phyloP scores from a whole-genome alignment of 2,113 vertebrate species.

The Pluvialis apricaria region DNA sequence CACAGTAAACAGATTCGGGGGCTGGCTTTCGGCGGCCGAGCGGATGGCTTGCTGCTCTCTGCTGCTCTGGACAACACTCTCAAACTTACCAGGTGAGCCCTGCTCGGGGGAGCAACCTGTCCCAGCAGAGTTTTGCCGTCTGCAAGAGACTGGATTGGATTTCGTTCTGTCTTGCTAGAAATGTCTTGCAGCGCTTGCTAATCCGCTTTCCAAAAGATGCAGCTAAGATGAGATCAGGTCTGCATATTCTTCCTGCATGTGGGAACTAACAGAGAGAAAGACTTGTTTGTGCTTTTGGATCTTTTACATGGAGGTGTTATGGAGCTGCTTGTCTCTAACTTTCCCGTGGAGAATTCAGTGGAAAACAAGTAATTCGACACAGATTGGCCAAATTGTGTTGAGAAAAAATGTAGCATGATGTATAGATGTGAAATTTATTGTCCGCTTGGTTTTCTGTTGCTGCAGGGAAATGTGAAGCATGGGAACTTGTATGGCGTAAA shows the following conservation, averaged over 20 bases:
- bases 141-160: not conserved
- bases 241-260: not conserved
- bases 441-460: not conserved
- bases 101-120: not conserved
- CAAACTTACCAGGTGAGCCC: slow-evolving; percentile 91
- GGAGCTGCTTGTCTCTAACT: not conserved
- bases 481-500: not conserved
- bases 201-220: not conserved
- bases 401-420: not conserved
- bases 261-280: not conserved
- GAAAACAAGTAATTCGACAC: not conserved
- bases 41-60: slow-evolving; percentile 88
- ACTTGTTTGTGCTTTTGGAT: not conserved
- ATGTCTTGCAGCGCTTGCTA: not conserved
- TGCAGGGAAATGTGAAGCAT: not conserved
- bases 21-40: slow-evolving; percentile 82
- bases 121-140: not conserved
- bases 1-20: slow-evolving; percentile 92
- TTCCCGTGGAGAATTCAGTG: rapidly evolving
- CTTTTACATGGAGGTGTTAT: not conserved
- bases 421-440: not conserved
- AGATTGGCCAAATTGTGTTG: not conserved
- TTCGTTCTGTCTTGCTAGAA: not conserved
- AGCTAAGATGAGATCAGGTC: not conserved
- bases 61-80: slow-evolving; percentile 90